Percentiles rank a stretch among this genome's conserved stretches.
phyloP scores from a whole-genome alignment of 2,113 vertebrate genomes.

The Ophiodon elongatus region DNA sequence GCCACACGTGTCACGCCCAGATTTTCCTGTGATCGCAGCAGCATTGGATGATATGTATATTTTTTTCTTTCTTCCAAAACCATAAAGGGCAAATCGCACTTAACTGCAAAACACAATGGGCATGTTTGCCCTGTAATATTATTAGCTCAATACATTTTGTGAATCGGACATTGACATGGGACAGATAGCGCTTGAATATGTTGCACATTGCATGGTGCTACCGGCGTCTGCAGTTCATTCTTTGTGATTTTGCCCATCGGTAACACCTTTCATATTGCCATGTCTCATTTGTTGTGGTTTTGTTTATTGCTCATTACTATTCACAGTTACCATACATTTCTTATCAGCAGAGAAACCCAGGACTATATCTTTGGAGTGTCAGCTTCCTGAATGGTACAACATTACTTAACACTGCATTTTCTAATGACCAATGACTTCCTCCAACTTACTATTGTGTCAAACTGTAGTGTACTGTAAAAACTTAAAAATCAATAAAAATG shows the following conservation, averaged over 20 bases:
- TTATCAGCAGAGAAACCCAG: background rate
- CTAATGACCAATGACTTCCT: background rate
- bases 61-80: no score
- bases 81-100: no score
- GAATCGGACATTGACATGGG: no score
- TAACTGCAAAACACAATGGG: no score
- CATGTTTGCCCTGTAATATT: no score
- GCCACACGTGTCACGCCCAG: no score
- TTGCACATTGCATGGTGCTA: no score
- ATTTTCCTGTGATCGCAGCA: no score
- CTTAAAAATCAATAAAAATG: background rate
- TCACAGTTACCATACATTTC: background rate
- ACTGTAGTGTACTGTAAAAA: background rate
- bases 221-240: background rate
- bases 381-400: background rate
- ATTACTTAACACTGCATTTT: background rate
- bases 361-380: background rate
- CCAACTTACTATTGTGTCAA: background rate
- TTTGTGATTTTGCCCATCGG: background rate
- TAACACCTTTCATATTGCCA: background rate
- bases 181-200: no score
- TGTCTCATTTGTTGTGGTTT: background rate
- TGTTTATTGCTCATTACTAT: background rate
- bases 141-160: no score
- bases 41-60: no score